Conservation (phyloP, 2,888 invertebrate species). For the Altica lythri region DNA sequence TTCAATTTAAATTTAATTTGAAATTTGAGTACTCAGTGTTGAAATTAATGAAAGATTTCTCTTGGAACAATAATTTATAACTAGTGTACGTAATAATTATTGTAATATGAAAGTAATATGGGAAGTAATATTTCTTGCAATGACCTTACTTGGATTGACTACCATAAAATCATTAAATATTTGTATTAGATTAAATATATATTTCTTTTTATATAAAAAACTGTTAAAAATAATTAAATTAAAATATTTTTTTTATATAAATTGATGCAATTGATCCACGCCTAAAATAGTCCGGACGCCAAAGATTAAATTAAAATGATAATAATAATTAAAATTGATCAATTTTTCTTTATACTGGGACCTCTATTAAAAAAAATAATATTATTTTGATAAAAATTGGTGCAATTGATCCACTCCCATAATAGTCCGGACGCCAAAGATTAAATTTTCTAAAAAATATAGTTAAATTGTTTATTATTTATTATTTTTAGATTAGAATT, state of each 20-base stretch:
- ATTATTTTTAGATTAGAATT: slow-evolving; percentile 26
- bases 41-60: slow-evolving; percentile 9
- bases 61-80: background rate
- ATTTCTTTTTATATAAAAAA: background rate
- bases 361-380: too few species aligned
- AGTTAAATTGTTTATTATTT: background rate
- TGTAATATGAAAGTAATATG: slow-evolving; percentile 6
- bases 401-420: background rate
- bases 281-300: too few species aligned
- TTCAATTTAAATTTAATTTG: background rate
- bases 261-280: background rate
- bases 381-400: background rate
- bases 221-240: background rate
- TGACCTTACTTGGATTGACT: background rate
- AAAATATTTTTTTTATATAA: background rate
- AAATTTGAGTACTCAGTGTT: background rate
- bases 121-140: background rate
- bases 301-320: too few species aligned
- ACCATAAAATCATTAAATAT: background rate
- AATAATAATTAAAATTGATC: too few species aligned
- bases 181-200: background rate
- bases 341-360: too few species aligned
- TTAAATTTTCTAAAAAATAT: background rate
- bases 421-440: background rate
- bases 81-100: slow-evolving; percentile 1